A percentile compares a stretch with the other conserved stretches of the same genome.
Conservation (phyloP, 2,888 invertebrate genomes). For the Eueremaeus valkanovi region DNA sequence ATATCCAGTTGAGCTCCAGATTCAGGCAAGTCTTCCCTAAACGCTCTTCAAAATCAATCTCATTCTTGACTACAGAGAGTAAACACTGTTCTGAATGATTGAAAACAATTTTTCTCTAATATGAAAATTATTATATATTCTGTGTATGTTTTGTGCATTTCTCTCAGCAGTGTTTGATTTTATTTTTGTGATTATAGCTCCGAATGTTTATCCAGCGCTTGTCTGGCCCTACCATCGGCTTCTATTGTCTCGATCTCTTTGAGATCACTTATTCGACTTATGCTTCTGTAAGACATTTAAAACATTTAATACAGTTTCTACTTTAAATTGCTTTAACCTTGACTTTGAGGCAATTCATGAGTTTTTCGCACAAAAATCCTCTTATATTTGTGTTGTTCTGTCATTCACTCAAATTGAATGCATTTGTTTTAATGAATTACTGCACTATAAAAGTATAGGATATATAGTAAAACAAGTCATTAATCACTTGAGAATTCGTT, state of each 20-base stretch:
- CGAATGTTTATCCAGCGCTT: conserved; percentile 42
- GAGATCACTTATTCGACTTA: conserved; percentile 41
- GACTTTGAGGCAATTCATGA: neutral
- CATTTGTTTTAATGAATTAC: neutral
- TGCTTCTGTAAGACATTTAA: conserved; percentile 36
- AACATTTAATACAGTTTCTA: neutral
- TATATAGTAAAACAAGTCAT: too few species aligned
- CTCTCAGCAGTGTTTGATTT: neutral
- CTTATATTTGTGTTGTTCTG: conserved; percentile 11
- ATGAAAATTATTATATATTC: neutral
- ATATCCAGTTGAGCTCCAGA: conserved; percentile 42
- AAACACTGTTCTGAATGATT: neutral
- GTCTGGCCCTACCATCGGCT: conserved; percentile 41
- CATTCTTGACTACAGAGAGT: neutral
- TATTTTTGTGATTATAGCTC: conserved; percentile 26
- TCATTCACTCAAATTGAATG: neutral
- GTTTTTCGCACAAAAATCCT: neutral
- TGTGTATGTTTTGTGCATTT: conserved; percentile 4
- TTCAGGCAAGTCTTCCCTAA: conserved; percentile 37
- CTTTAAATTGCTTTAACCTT: neutral
- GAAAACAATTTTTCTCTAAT: neutral
- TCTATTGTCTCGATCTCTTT: conserved; percentile 42
- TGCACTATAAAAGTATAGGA: neutral
- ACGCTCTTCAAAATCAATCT: neutral
- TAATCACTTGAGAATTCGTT: neutral